Base-by-base conservation (phyloP, 2,888 invertebrate species). In the Drosophila tripunctata region DNA sequence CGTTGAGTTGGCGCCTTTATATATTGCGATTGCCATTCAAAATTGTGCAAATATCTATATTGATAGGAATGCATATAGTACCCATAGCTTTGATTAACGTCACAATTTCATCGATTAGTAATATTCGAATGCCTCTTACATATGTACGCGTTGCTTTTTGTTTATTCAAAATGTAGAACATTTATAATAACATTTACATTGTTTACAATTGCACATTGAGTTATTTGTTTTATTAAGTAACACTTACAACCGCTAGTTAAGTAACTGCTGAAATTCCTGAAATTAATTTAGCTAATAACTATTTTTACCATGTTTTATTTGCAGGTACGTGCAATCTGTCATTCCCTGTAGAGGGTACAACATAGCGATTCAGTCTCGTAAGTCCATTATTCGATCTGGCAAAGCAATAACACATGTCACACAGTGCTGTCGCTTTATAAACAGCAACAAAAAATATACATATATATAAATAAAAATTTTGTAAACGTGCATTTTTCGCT, bases 401-500 rank as follows among this genome's bases (percentile, higher is more conserved):
- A n/a, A 22, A 44, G 24, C 15, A 41, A 41, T 50, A 35, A 51
- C 67, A 60, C 67, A 67, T 72, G 67, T 67, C 58, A 38, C 43
- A 17, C 36, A 57, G 47, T 35, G 45, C 12, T 47, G 38, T 45
- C 31, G 60, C 31, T 35, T 38, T 14, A 8, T 31, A 10, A 33
- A 10, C 14, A 14, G 14, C 2, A 21, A 35, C 47, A 58, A 6
- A 50, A 35, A 27, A 55, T 19, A 14, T 47, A 64, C 56, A 47
- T 45, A 8, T 40, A 30, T 17, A 17, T n/a, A 21, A 15, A 40
- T 21, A 65, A 57, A 69, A 69, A 66, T 56, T 45, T 3, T 68
- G 41, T 35, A 68, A 77, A 82, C 87, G 87, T 82, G 87, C 87
- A 78, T 31, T 84, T 82, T 75, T 5, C 44, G 38, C 38, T 66